These are phyloP conservation scores for Hylyphantes graminicola DNA, from an alignment of 1,140 invertebrate species.

Conservation along the genomic window DNA sequence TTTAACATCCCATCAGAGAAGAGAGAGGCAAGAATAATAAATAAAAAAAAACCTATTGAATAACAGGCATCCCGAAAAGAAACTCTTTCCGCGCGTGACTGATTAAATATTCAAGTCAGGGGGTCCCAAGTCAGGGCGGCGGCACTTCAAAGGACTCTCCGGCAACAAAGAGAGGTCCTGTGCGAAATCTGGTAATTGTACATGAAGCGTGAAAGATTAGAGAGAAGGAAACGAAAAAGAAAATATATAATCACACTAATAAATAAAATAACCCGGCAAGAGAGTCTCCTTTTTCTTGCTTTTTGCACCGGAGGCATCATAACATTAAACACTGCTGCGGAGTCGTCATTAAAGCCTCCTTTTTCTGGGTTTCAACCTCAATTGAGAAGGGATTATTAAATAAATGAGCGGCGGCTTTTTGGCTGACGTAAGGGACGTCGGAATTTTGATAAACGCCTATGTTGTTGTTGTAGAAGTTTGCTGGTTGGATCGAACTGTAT, in stretches of 20 bases:
- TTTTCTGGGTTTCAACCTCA: conserved; percentile 11
- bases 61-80: conserved; percentile 1
- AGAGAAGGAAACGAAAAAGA: conserved; percentile 28
- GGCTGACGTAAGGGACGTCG: conserved; percentile 1
- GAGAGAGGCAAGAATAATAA: conserved; percentile 5
- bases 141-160: conserved; percentile 35
- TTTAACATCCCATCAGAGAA: not conserved
- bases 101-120: conserved; percentile 55
- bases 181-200: conserved; percentile 58
- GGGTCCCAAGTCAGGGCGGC: conserved; percentile 1
- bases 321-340: conserved; percentile 8
- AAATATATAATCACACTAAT: conserved; percentile 17
- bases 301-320: conserved; percentile 35
- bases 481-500: too few relatives aligned
- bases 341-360: conserved; percentile 12
- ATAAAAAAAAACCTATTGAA: conserved; percentile 29
- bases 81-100: conserved; percentile 28
- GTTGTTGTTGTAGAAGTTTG: too few relatives aligned
- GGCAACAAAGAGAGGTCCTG: conserved; percentile 42
- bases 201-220: conserved; percentile 56
- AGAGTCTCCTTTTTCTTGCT: conserved; percentile 7
- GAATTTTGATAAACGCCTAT: conserved; percentile 5
- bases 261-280: conserved; percentile 4
- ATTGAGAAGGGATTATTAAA: conserved; percentile 13
- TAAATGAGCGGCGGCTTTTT: conserved; percentile 14